These are phyloP conservation scores for Calypte anna DNA, from an alignment of 2,113 vertebrate species.

Conservation along the genomic window DNA sequence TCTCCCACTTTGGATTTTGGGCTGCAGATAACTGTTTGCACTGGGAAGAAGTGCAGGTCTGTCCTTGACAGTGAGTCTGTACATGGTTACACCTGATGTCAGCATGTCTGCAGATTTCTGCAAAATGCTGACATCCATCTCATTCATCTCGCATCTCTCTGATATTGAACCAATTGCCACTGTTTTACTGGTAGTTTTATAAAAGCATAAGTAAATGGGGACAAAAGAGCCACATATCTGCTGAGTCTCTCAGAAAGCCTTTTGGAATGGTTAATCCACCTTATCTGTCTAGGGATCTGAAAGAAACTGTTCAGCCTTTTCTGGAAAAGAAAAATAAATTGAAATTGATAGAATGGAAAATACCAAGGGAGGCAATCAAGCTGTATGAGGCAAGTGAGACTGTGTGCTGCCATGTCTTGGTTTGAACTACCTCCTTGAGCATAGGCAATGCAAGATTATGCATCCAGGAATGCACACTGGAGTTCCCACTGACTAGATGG, in stretches of 20 bases:
- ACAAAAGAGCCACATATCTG: neutral
- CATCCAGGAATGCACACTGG: fast-evolving
- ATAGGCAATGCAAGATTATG: neutral
- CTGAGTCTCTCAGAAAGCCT: neutral
- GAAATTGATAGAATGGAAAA: neutral
- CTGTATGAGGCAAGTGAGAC: neutral
- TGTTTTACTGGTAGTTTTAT: neutral
- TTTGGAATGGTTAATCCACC: neutral
- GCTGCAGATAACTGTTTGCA: neutral
- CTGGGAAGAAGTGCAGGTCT: neutral
- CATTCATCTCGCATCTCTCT: neutral
- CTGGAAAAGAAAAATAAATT: neutral
- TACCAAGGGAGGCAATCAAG: neutral
- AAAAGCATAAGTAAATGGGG: neutral
- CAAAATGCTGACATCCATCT: neutral
- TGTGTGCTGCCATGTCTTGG: neutral
- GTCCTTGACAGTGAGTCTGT: neutral
- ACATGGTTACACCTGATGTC: neutral
- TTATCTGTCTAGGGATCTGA: neutral
- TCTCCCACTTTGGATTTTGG: neutral
- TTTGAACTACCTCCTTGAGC: neutral
- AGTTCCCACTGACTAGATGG: neutral
- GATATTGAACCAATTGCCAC: neutral
- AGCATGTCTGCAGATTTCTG: neutral
- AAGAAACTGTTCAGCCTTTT: neutral